phyloP scores from a whole-genome alignment of 1,140 invertebrate genomes.

The Lanistes nyassanus region DNA sequence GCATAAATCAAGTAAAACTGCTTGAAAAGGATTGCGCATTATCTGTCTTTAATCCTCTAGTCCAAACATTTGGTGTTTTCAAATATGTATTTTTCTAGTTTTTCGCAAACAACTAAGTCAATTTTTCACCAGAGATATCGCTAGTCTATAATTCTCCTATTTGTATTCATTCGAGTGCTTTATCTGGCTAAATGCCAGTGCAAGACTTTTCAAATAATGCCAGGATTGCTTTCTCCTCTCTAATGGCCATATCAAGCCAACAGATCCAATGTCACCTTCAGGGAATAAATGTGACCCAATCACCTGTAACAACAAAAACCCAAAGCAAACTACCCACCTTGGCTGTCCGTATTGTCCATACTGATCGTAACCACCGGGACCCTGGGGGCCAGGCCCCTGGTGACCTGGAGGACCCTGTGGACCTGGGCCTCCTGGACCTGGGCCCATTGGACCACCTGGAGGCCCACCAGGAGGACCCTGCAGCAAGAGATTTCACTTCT shows the following conservation, averaged over 20 bases:
- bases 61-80: too few relatives aligned
- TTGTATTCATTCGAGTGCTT: too few relatives aligned
- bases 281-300: neutral
- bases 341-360: slow-evolving; percentile 49
- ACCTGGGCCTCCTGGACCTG: slow-evolving; percentile 55
- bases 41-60: too few relatives aligned
- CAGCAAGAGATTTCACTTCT: neutral
- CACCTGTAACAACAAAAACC: neutral
- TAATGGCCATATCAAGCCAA: neutral
- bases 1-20: too few relatives aligned
- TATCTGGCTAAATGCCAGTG: too few relatives aligned
- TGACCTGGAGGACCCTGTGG: slow-evolving; percentile 65
- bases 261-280: neutral
- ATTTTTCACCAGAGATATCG: too few relatives aligned
- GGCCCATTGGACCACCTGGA: slow-evolving; percentile 53
- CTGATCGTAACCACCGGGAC: slow-evolving; percentile 49
- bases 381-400: slow-evolving; percentile 66
- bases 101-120: too few relatives aligned
- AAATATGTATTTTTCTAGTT: too few relatives aligned
- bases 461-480: slow-evolving; percentile 43
- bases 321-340: slow-evolving; percentile 30
- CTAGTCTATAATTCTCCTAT: too few relatives aligned
- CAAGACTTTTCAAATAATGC: too few relatives aligned
- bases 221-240: neutral
- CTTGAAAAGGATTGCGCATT: too few relatives aligned